Evolutionary conservation across 1,140 invertebrate genomes (phyloP).

Genomic region (Cecropterus lyciades): DNA sequence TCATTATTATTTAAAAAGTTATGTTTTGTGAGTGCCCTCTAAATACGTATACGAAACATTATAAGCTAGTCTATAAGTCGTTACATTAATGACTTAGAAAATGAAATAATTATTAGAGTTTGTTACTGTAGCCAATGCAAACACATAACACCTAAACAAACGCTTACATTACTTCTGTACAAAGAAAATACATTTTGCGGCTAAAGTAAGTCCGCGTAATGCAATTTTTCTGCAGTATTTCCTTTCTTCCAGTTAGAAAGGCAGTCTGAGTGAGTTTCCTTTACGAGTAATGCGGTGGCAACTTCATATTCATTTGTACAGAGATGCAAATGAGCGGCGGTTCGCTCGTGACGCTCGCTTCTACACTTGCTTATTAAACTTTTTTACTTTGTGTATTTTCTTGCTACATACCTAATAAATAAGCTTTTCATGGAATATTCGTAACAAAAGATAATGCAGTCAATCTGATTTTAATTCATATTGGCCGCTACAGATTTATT

Average conservation of each 20-base stretch:
- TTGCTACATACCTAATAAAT: not conserved
- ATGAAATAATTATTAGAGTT: not conserved
- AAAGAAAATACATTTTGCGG: not conserved
- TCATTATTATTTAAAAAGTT: too few relatives aligned
- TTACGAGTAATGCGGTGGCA: conserved; percentile 1
- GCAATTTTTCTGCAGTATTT: not conserved
- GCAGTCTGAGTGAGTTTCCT: conserved; percentile 15
- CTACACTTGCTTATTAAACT: conserved; percentile 10
- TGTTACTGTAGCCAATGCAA: not conserved
- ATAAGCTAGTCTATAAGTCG: too few relatives aligned
- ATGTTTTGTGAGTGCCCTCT: too few relatives aligned
- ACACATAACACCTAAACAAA: too few relatives aligned
- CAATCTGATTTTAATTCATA: too few relatives aligned
- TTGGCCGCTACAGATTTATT: too few relatives aligned
- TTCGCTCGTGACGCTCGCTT: not conserved
- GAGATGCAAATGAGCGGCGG: conserved; percentile 16
- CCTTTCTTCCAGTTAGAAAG: conserved; percentile 10
- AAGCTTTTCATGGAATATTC: not conserved
- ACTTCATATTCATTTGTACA: conserved; percentile 26
- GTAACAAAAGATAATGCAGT: too few relatives aligned
- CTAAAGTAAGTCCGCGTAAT: not conserved
- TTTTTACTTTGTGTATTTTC: not conserved
- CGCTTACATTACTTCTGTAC: not conserved
- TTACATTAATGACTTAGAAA: too few relatives aligned
- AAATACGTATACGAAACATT: too few relatives aligned